phyloP scores from a whole-genome alignment of 1,140 invertebrate species.

The Dufourea novaeangliae region DNA sequence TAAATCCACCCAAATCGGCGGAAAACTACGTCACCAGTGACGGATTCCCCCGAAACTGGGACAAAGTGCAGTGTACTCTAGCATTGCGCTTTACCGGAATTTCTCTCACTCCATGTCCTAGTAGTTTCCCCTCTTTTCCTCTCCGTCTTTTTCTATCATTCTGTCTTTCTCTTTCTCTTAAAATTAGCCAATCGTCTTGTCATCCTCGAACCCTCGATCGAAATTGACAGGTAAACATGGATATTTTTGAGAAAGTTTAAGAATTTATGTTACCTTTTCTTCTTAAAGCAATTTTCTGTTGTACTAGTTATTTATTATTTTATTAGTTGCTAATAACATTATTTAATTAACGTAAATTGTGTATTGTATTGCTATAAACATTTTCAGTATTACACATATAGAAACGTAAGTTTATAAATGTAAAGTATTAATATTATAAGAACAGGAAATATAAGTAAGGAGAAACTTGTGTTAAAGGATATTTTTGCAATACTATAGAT shows the following conservation, averaged over 20 bases:
- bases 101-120: conserved; percentile 71
- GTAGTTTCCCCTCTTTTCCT: conserved; percentile 7
- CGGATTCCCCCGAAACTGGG: conserved; percentile 80
- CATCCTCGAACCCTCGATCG: conserved; percentile 39
- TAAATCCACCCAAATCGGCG: conserved; percentile 26
- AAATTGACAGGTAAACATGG: conserved; percentile 47
- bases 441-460: not conserved
- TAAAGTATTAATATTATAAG: not conserved
- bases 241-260: conserved; percentile 21
- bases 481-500: conserved; percentile 17
- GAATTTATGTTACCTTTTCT: not conserved
- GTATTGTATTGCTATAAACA: not conserved
- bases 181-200: conserved; percentile 35
- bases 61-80: conserved; percentile 82
- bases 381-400: not conserved
- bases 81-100: conserved; percentile 80
- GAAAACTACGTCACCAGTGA: conserved; percentile 80
- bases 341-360: not conserved
- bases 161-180: conserved; percentile 32
- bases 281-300: not conserved
- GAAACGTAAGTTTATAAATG: not conserved
- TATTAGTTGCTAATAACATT: not conserved
- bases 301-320: not conserved
- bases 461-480: not conserved
- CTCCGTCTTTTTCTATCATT: conserved; percentile 5